Conservation (phyloP, 1,140 invertebrate genomes). For the Drosophila ficusphila region DNA sequence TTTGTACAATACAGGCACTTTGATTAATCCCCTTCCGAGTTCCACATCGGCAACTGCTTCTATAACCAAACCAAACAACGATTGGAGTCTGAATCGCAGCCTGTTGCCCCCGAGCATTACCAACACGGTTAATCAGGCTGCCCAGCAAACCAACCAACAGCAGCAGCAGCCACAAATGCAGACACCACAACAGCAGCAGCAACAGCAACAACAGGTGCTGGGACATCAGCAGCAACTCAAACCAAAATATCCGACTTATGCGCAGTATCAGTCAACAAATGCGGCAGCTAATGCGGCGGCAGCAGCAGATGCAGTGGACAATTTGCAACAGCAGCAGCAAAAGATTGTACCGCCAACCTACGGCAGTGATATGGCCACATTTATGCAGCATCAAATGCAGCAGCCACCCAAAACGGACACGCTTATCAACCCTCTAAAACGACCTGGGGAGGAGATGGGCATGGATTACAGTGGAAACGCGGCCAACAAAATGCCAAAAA, state of each 20-base stretch:
- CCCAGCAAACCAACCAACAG: slow-evolving; percentile 30
- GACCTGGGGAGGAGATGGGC: slow-evolving; percentile 58
- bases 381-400: slow-evolving; percentile 78
- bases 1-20: slow-evolving; percentile 62
- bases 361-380: slow-evolving; percentile 74
- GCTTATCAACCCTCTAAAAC: slow-evolving; percentile 66
- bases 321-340: slow-evolving; percentile 36
- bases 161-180: slow-evolving; percentile 38
- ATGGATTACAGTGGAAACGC: slow-evolving; percentile 67
- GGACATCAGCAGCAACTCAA: slow-evolving; percentile 37
- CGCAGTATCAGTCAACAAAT: slow-evolving; percentile 78
- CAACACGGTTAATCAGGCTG: slow-evolving; percentile 8
- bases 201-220: slow-evolving; percentile 39
- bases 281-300: slow-evolving; percentile 72
- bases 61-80: slow-evolving; percentile 46
- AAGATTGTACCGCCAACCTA: slow-evolving; percentile 65
- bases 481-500: slow-evolving; percentile 57
- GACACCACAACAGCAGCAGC: slow-evolving; percentile 37
- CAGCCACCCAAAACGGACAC: slow-evolving; percentile 66
- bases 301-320: slow-evolving; percentile 58
- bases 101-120: slow-evolving; percentile 54
- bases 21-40: slow-evolving; percentile 60
- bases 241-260: slow-evolving; percentile 76
- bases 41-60: slow-evolving; percentile 12
- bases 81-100: slow-evolving; percentile 62